Evolutionary conservation across 2,113 vertebrate genomes (phyloP).

Genomic region (Synchiropus splendidus): DNA sequence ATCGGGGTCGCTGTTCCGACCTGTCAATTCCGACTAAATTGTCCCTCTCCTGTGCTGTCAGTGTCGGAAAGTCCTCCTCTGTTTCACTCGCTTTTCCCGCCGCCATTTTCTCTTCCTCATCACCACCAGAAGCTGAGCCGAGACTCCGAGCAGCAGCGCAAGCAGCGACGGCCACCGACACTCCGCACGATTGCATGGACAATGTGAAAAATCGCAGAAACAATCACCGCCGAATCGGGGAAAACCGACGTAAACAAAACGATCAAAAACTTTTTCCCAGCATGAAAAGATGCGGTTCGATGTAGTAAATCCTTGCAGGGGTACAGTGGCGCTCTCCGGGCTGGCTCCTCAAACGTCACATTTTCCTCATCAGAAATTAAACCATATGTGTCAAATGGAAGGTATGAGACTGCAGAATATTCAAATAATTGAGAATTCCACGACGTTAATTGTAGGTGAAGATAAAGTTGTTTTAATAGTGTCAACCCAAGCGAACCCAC

Average conservation of each 20-base stretch:
- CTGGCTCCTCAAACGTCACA: conserved; percentile 61
- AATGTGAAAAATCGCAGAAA: conserved; percentile 66
- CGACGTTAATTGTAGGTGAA: conserved; percentile 73
- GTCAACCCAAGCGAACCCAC: conserved; percentile 84
- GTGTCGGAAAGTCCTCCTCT: conserved; percentile 95
- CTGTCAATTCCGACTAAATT: conserved; percentile 84
- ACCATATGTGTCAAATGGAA: conserved; percentile 23
- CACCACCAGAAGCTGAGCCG: conserved; percentile 83
- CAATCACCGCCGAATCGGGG: conserved; percentile 56
- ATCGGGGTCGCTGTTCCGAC: conserved; percentile 58
- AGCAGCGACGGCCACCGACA: conserved; percentile 81
- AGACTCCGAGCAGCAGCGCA: conserved; percentile 74
- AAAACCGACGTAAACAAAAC: conserved; percentile 35
- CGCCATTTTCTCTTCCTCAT: conserved; percentile 99
- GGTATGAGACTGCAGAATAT: conserved; percentile 18
- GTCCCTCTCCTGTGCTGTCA: conserved; percentile 90
- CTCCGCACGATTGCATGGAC: conserved; percentile 97
- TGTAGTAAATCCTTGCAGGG: conserved; percentile 63
- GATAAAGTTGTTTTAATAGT: conserved; percentile 98
- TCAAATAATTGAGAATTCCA: conserved; percentile 56
- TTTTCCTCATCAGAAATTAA: conserved; percentile 56
- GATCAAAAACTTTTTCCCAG: conserved; percentile 59
- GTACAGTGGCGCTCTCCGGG: conserved; percentile 54
- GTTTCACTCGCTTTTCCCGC: conserved; percentile 97
- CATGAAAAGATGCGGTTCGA: conserved; percentile 60